Evolutionary conservation across 2,113 vertebrate genomes (phyloP).

Genomic region (Takifugu bimaculatus): DNA sequence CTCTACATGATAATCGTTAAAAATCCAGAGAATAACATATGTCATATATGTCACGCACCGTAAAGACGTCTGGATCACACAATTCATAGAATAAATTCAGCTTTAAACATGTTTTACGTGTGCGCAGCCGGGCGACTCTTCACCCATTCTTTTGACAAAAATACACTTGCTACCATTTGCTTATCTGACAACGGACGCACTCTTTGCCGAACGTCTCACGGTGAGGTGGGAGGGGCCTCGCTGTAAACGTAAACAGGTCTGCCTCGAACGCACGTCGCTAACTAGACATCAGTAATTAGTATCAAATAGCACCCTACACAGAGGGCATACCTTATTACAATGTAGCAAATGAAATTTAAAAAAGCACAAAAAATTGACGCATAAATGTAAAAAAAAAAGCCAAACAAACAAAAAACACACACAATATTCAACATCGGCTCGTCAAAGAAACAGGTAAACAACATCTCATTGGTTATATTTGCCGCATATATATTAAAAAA

Average conservation of each 20-base stretch:
- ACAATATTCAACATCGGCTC: slow-evolving; percentile 64
- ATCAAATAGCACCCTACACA: slow-evolving; percentile 72
- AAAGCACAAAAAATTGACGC: slow-evolving; percentile 62
- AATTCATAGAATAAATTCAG: slow-evolving; percentile 64
- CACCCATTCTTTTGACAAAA: slow-evolving; percentile 57
- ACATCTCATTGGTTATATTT: slow-evolving; percentile 65
- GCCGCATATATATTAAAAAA: slow-evolving; percentile 62
- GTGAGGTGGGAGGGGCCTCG: slow-evolving; percentile 30
- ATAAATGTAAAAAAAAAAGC: slow-evolving; percentile 45
- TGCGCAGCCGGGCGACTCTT: slow-evolving; percentile 36
- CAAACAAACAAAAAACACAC: slow-evolving; percentile 35
- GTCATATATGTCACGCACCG: slow-evolving; percentile 69
- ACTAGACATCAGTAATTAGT: slow-evolving; percentile 72
- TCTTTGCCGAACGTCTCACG: neutral
- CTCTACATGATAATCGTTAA: slow-evolving; percentile 68
- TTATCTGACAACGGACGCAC: neutral
- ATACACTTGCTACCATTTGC: slow-evolving; percentile 72
- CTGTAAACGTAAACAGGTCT: slow-evolving; percentile 65
- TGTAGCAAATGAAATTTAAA: slow-evolving; percentile 60
- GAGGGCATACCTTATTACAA: slow-evolving; percentile 61
- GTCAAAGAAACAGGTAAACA: slow-evolving; percentile 64
- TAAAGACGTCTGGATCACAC: slow-evolving; percentile 69
- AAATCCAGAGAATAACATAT: slow-evolving; percentile 71
- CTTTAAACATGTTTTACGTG: slow-evolving; percentile 50
- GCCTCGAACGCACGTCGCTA: slow-evolving; percentile 64